Evolutionary conservation across 2,888 invertebrate species (phyloP), one percentile per base, ranked within the genome.

Genomic region (Tetheella fluctuosa): DNA sequence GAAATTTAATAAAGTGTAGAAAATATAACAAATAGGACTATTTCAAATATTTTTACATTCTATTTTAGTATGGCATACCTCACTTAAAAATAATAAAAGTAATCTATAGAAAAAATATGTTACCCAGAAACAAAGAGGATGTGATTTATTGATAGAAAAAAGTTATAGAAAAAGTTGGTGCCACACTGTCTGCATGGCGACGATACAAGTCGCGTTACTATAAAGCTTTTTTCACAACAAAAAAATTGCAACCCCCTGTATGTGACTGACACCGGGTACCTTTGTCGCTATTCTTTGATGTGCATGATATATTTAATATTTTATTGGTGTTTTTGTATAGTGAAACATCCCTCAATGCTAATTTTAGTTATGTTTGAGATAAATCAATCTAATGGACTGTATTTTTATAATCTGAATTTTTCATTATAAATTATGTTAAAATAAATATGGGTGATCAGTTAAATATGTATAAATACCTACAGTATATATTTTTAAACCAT

Each of bases 261-360:
- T 13, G 79, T 75, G 76, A 68, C 74, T 55, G 67, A 71, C 78
- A 79, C 79, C 76, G 77, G 83, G 82, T 73, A 78, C 71, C 74
- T 74, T 73, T 79, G 84, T 81, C 85, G 86, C 80, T 65, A 68
- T 68, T 70, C 87, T 87, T 86, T 88, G 84, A 88, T 83, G 73
- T 70, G 73, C 71, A 71, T 68, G 67, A 83, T 80, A 81, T 81
- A 80, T 87, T 34, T 82, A 78, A 70, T 75, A 63, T 71, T 55
- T 34, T 30, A 30, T 34, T 54, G 12, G 34, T 8, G 10, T 54
- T 17, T 54, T 20, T 54, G 54, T n/a, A 55, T 34, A 37, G 34
- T 34, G 34, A 20, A 55, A 55, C 34, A 34, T 48, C 20, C 20
- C 17, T 48, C 7, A 20, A 48, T 48, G 17, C 17, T 10, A 20